Percentiles rank a stretch among this genome's conserved stretches.
Evolutionary conservation across 1,140 invertebrate species (phyloP).

Genomic region (Neodiprion virginianus): DNA sequence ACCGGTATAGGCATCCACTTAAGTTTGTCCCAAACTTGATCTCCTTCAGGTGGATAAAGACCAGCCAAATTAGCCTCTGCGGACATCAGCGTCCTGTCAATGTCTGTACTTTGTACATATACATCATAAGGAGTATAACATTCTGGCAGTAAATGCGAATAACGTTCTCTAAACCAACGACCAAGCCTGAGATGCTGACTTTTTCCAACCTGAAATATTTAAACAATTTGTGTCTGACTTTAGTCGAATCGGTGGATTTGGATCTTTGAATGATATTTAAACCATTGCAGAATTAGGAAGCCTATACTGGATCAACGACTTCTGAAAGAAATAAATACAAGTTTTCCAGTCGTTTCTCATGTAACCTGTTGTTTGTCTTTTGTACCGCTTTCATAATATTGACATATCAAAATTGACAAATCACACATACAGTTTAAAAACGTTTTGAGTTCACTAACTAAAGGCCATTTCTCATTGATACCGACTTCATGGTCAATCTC

Average conservation of each 20-base stretch:
- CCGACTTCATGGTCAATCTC: not conserved
- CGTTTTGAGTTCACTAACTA: no score
- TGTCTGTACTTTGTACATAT: slow-evolving; percentile 79
- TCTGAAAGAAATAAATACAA: no score
- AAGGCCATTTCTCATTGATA: not conserved
- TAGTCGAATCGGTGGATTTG: slow-evolving; percentile 19
- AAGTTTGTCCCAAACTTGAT: slow-evolving; percentile 75
- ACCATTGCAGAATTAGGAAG: no score
- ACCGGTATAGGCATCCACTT: slow-evolving; percentile 91
- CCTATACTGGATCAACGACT: no score
- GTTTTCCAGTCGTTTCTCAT: no score
- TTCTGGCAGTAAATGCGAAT: slow-evolving; percentile 65
- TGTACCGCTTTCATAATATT: no score
- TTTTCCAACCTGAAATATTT: slow-evolving; percentile 72
- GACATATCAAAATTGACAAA: no score
- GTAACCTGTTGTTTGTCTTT: no score
- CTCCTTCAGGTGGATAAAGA: slow-evolving; percentile 71
- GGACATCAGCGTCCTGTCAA: slow-evolving; percentile 90
- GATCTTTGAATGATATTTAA: not conserved
- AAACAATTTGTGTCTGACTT: slow-evolving; percentile 18
- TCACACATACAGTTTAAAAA: no score
- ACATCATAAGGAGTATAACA: slow-evolving; percentile 69
- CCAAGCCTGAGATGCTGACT: slow-evolving; percentile 79
- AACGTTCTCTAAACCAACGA: slow-evolving; percentile 77
- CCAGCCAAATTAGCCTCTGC: slow-evolving; percentile 85